A percentile compares a stretch with the other conserved stretches of the same genome.
Evolutionary conservation across 2,113 vertebrate genomes (phyloP).

Genomic region (Electrona antarctica): DNA sequence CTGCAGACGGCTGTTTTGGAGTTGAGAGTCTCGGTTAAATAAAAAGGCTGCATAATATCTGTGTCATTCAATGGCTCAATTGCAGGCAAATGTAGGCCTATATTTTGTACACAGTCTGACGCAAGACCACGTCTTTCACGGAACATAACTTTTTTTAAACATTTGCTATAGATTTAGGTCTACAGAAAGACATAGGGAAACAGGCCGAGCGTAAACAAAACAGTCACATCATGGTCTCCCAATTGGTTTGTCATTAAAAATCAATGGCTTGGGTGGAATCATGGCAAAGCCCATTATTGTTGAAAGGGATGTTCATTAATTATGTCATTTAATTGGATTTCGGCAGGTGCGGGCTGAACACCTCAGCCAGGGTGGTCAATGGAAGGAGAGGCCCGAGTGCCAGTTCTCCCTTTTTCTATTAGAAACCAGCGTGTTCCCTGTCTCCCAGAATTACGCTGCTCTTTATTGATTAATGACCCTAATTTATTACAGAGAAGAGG

Average conservation of each 20-base stretch:
- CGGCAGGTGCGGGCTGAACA: constrained; percentile 90
- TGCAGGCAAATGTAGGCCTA: too few relatives aligned
- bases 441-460: constrained; percentile 94
- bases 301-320: constrained; percentile 92
- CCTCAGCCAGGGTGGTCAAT: constrained; percentile 94
- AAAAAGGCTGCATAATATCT: not conserved
- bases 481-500: constrained; percentile 98
- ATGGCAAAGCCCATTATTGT: constrained; percentile 90
- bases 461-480: constrained; percentile 99
- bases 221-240: constrained; percentile 45
- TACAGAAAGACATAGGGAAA: not conserved
- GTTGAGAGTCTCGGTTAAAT: not conserved
- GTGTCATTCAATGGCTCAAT: too few relatives aligned
- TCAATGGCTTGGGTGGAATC: constrained; percentile 86
- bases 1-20: constrained; percentile 22
- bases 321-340: constrained; percentile 96
- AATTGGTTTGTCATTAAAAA: constrained; percentile 80
- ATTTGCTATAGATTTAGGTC: not conserved
- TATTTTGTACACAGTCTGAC: too few relatives aligned
- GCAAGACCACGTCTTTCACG: too few relatives aligned
- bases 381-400: constrained; percentile 83
- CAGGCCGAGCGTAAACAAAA: not conserved
- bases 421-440: constrained; percentile 97
- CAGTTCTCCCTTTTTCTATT: constrained; percentile 95
- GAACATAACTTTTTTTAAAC: too few relatives aligned